Conservation (phyloP, 35 echinoderm and acorn worm genomes). For the Anneissia japonica region DNA sequence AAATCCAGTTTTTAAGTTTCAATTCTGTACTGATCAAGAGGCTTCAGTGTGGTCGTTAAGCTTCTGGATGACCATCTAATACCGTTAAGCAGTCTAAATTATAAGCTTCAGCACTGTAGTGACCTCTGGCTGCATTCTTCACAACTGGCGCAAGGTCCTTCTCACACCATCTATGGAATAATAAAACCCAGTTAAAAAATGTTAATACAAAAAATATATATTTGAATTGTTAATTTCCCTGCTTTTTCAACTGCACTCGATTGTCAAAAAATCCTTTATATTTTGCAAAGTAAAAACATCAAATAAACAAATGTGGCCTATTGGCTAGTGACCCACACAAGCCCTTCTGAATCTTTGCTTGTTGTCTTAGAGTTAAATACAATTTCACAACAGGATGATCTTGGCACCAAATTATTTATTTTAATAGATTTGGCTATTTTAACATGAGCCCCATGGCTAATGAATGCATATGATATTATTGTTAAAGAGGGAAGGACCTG, state of each 20-base stretch:
- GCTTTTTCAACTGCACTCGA: neutral
- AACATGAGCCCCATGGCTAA: too few species aligned
- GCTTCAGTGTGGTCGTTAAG: neutral
- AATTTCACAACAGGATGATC: too few species aligned
- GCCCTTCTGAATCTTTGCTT: too few species aligned
- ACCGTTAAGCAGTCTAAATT: conserved; percentile 17
- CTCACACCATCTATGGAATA: conserved; percentile 70
- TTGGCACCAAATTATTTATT: too few species aligned
- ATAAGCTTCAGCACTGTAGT: conserved; percentile 28
- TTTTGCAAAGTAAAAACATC: neutral
- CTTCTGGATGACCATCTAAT: conserved; percentile 36
- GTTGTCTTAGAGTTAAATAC: too few species aligned
- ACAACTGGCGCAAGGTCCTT: conserved; percentile 65
- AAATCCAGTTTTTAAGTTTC: too few species aligned
- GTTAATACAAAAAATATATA: neutral
- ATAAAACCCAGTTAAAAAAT: neutral
- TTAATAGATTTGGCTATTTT: too few species aligned
- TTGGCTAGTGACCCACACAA: neutral
- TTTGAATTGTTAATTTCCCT: neutral
- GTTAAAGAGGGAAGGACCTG: too few species aligned
- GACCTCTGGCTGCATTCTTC: conserved; percentile 25
- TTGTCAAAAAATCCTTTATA: neutral
- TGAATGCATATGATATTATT: too few species aligned
- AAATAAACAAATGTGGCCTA: neutral
- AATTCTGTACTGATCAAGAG: too few species aligned